A percentile compares a stretch with the other conserved stretches of the same genome.
phyloP scores from a whole-genome alignment of 1,140 invertebrate species.

The Listronotus oregonensis region DNA sequence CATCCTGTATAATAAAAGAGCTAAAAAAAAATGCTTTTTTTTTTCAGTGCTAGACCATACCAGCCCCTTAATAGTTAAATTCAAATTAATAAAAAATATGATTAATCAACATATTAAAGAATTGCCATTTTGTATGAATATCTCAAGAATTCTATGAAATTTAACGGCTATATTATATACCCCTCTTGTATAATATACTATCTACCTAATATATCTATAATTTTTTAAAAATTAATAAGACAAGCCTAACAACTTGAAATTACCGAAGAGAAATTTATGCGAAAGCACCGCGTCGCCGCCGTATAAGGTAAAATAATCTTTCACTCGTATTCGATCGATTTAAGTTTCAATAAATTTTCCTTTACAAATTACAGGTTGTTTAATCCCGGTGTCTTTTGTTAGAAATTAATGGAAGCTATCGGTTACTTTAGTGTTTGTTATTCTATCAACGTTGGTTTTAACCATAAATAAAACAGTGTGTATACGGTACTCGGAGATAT shows the following conservation, averaged over 20 bases:
- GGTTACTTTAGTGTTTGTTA: neutral
- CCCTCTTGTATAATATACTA: too few relatives aligned
- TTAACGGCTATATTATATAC: too few relatives aligned
- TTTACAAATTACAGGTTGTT: slow-evolving; percentile 11
- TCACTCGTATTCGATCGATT: neutral
- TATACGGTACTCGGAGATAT: neutral
- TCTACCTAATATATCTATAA: too few relatives aligned
- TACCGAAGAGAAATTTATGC: slow-evolving; percentile 6
- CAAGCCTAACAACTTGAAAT: neutral
- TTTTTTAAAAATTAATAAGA: too few relatives aligned
- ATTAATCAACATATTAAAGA: too few relatives aligned
- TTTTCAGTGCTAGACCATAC: too few relatives aligned
- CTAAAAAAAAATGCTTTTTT: too few relatives aligned
- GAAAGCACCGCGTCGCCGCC: neutral
- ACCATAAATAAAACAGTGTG: neutral
- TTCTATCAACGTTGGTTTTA: neutral
- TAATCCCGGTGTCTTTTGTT: neutral
- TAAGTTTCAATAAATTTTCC: slow-evolving; percentile 3
- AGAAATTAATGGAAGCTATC: slow-evolving; percentile 2
- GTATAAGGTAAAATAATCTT: slow-evolving; percentile 4
- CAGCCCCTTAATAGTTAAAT: too few relatives aligned
- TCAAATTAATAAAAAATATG: too few relatives aligned
- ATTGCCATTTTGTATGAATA: too few relatives aligned
- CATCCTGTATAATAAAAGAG: too few relatives aligned
- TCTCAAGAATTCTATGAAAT: too few relatives aligned